Evolutionary conservation across 2,888 invertebrate species (phyloP), one percentile per base, ranked within the genome.

Genomic region (Fragum whitleyi): DNA sequence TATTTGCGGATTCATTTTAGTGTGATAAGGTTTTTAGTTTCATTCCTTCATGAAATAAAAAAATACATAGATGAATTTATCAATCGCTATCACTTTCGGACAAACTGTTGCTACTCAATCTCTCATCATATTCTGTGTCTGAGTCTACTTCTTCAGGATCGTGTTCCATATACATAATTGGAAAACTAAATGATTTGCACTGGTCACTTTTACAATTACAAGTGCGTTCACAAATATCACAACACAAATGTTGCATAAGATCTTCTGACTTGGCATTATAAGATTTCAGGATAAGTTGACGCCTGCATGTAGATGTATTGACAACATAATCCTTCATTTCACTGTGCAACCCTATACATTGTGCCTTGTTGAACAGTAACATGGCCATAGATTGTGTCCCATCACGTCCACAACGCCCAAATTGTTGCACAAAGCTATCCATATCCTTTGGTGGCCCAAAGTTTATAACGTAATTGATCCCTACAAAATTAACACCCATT

Each of bases 401-500:
- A 75, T 80, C 79, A 53, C 83, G 67, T 26, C 83, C 83, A 39
- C 70, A 69, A 32, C 83, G 19, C 5, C 83, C 85, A 61, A 73
- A 69, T 59, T 83, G 77, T 55, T 85, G 83, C 11, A 83, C 73
- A 73, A 80, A 85, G 59, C 69, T 83, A 51, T 85, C 83, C 70
- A 85, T 74, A 32, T 83, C 83, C 28, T 68, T 65, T 26, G 85
- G 82, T 32, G 80, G 78, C 28, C 78, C 83, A 69, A 68, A 77
- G 55, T 85, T 69, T 11, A 85, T 53, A 19, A 81, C 78, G 67
- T 75, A 51, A 9, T 78, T 51, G 6, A 85, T 73, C 16, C 61
- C 74, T 11, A 16, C 28, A 57, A 78, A 82, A 42, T 85, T 85
- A 0, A 83, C 74, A n/a, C 74, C 79, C 74, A 75, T 79, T 14